phyloP scores from a whole-genome alignment of 2,113 vertebrate genomes.

The Tor tambroides region DNA sequence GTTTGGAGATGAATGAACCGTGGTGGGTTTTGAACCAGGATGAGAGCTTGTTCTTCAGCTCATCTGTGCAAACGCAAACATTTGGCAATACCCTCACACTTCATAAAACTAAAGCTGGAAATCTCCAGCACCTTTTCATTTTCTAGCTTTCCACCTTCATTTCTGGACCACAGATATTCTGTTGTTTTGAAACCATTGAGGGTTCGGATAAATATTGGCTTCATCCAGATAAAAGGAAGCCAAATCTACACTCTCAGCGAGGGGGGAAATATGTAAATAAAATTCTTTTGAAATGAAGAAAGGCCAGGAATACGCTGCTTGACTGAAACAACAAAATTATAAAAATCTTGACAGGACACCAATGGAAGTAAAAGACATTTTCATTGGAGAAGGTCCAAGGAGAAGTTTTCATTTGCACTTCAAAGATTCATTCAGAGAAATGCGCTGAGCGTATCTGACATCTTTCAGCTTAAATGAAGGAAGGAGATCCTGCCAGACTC shows the following conservation, averaged over 20 bases:
- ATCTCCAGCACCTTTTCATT: background rate
- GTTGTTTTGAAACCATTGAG: slow-evolving; percentile 4
- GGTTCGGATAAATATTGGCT: slow-evolving; percentile 33
- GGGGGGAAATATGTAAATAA: slow-evolving; percentile 36
- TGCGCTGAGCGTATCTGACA: background rate
- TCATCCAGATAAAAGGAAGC: background rate
- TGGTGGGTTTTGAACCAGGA: background rate
- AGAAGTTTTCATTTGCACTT: slow-evolving; percentile 11
- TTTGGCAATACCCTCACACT: background rate
- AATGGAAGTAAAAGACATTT: background rate
- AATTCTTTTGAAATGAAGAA: slow-evolving; percentile 30
- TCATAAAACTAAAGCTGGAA: background rate
- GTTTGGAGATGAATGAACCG: background rate
- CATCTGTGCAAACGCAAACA: slow-evolving; percentile 12
- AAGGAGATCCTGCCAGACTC: background rate
- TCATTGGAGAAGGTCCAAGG: slow-evolving; percentile 19
- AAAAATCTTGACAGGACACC: background rate
- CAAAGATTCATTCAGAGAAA: background rate
- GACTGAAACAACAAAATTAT: slow-evolving; percentile 16
- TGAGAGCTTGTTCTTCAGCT: background rate
- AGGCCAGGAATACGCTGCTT: background rate
- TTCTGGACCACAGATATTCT: background rate
- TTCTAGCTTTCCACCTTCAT: background rate
- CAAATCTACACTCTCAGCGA: background rate
- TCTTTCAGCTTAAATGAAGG: background rate